Conservation (phyloP, 2,797 vertebrate species). For the Anniella stebbinsi region DNA sequence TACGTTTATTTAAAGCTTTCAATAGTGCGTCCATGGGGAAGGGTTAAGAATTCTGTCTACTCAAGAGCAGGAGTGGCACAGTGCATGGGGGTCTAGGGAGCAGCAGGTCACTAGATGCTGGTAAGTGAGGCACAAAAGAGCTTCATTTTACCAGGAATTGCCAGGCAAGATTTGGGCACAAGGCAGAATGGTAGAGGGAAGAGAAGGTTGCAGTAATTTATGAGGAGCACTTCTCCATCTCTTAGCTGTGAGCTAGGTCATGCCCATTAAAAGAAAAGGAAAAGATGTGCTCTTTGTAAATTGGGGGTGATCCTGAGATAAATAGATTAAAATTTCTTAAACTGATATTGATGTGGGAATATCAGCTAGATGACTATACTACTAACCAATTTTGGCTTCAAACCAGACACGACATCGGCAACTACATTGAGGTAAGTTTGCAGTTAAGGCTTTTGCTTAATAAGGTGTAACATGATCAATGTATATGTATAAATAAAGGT, state of each 20-base stretch:
- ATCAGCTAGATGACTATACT: too few species aligned
- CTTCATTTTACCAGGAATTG: neutral
- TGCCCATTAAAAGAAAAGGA: neutral
- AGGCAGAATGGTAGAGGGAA: neutral
- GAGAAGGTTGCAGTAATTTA: neutral
- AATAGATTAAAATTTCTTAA: too few species aligned
- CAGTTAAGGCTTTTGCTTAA: neutral
- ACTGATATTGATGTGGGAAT: too few species aligned
- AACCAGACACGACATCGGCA: neutral
- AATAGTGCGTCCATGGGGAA: neutral
- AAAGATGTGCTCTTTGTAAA: neutral
- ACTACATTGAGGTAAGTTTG: neutral
- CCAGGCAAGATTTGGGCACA: neutral
- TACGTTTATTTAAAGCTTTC: neutral
- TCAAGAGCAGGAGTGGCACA: neutral
- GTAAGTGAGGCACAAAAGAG: neutral
- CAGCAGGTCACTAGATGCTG: neutral
- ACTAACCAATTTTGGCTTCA: neutral
- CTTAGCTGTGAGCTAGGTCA: neutral
- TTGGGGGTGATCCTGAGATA: neutral
- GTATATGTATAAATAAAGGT: neutral
- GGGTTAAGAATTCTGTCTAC: neutral
- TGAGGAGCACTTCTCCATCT: neutral
- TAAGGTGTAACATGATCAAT: neutral
- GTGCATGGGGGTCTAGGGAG: neutral